phyloP scores from a whole-genome alignment of 2,888 invertebrate genomes.

The Osmoderma eremita region DNA sequence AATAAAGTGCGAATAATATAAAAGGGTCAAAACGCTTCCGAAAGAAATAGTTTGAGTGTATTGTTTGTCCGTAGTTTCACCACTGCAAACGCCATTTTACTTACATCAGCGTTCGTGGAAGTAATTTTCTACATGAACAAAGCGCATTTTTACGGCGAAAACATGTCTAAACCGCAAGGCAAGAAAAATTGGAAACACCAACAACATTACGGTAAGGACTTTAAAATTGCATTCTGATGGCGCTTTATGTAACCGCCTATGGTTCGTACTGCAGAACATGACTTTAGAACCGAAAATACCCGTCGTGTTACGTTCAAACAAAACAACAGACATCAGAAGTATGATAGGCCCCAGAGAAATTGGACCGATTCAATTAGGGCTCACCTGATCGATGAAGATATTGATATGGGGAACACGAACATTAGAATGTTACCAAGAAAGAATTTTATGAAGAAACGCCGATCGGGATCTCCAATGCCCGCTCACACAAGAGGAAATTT shows the following conservation, averaged over 20 bases:
- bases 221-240: background rate
- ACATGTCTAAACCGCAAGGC: constrained; percentile 46
- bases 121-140: background rate
- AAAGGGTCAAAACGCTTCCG: too few species aligned
- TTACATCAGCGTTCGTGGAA: background rate
- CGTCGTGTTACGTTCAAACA: constrained; percentile 68
- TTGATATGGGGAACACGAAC: constrained; percentile 67
- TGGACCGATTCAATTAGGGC: constrained; percentile 49
- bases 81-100: constrained; percentile 16
- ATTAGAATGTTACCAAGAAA: constrained; percentile 24
- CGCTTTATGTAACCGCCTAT: too few species aligned
- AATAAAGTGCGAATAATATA: too few species aligned
- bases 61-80: too few species aligned
- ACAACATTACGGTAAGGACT: constrained; percentile 41
- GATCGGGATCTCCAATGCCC: constrained; percentile 66
- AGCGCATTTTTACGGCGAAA: background rate
- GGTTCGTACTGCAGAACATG: constrained; percentile 45
- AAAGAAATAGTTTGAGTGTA: too few species aligned
- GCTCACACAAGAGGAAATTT: constrained; percentile 52
- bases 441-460: constrained; percentile 56
- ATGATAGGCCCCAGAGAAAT: constrained; percentile 43
- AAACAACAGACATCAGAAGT: constrained; percentile 63
- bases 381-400: constrained; percentile 71
- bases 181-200: constrained; percentile 47
- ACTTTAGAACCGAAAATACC: constrained; percentile 48